Base-by-base conservation (phyloP, 2,888 invertebrate species). In the Amphipoea lucens region DNA sequence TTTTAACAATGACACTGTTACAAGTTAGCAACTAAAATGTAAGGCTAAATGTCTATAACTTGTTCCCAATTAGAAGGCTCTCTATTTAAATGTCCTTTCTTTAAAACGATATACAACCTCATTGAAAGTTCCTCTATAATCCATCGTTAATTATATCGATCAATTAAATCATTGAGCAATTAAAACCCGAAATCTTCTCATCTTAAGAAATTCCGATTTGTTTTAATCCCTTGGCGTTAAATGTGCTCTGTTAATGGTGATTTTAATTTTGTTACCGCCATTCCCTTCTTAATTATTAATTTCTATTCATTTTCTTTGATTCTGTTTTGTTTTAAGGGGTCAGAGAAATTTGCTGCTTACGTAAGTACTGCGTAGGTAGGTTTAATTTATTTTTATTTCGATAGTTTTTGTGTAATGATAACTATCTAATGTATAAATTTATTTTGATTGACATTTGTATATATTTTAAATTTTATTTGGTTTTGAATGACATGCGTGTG, bases 201-300 rank as follows among this genome's bases (percentile, higher is more conserved):
- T 82, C 68, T 63, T 23, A 40, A 85, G 65, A 72, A 81, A 81
- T 81, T 76, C 51, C 63, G 74, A 85, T 76, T 77, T 78, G 75
- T 86, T 88, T 74, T 82, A 85, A 87, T 85, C 63, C 65, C 66
- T 74, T 69, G 57, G 62, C 71, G 62, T 81, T 42, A 78, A 88
- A 78, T 78, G 57, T 76, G 54, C 85, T 67, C 45, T 12, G 81
- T 85, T 63, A 85, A 87, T 81, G 82, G 68, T 63, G 40, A 81
- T 85, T 81, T 80, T 85, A 85, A 85, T 87, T 75, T 74, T 74
- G 74, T 60, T 81, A 84, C 42, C 29, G 57, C 45, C 66, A 73
- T 80, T 76, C 57, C 54, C 48, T 69, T 74, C 71, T 69, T 68
- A 72, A 87, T 84, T 71, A 54, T 69, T 68, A 72, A 87, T 84